phyloP scores from a whole-genome alignment of 2,888 invertebrate genomes.

The Spodoptera picta region DNA sequence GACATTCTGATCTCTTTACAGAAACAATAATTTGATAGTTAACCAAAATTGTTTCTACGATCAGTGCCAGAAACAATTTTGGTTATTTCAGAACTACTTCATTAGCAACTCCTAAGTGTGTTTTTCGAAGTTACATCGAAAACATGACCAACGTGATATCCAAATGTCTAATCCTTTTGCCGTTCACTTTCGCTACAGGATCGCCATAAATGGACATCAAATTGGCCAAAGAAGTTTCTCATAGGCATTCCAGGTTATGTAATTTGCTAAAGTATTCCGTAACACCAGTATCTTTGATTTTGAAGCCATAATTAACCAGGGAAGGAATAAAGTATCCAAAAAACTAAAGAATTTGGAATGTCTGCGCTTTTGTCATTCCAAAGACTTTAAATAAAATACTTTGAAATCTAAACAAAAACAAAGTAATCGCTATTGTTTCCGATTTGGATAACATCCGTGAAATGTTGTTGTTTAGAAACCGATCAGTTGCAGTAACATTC shows the following conservation, averaged over 20 bases:
- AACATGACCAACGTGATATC: conserved; percentile 52
- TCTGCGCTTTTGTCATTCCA: background rate
- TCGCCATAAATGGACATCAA: conserved; percentile 64
- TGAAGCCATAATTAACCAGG: conserved; percentile 3
- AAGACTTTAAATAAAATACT: conserved; percentile 1
- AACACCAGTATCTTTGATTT: conserved; percentile 43
- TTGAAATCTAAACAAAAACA: conserved; percentile 7
- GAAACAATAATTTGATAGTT: too few species aligned
- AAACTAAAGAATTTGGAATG: background rate
- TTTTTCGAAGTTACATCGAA: conserved; percentile 33
- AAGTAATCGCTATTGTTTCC: conserved; percentile 20
- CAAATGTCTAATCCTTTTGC: conserved; percentile 54
- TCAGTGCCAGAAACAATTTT: background rate
- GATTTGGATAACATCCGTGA: conserved; percentile 28
- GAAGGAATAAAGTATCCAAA: background rate
- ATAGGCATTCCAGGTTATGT: conserved; percentile 60
- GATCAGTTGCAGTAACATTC: conserved; percentile 23
- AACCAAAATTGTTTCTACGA: too few species aligned
- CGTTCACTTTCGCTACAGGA: conserved; percentile 66
- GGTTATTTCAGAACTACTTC: background rate
- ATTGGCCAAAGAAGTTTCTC: conserved; percentile 65
- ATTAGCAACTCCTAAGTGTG: conserved; percentile 26
- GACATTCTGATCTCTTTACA: too few species aligned
- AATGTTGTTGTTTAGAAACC: conserved; percentile 22
- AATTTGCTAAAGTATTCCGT: conserved; percentile 60